Evolutionary conservation across 2,797 vertebrate species (phyloP).

Genomic region (Spheniscus humboldti): DNA sequence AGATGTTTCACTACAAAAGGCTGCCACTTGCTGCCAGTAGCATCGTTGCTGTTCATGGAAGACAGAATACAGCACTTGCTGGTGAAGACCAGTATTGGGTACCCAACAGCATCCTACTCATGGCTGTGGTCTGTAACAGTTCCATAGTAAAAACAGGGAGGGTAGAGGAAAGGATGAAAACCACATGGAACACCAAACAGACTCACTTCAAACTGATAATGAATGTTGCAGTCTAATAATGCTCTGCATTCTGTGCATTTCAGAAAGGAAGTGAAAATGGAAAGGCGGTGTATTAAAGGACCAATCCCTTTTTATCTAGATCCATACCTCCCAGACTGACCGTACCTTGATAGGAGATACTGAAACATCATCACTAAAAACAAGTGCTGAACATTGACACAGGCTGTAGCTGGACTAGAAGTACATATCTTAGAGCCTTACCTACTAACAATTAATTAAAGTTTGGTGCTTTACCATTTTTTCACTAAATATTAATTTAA

Average conservation of each 20-base stretch:
- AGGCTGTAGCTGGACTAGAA: neutral
- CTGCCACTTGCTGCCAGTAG: neutral
- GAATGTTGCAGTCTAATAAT: neutral
- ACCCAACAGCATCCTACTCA: neutral
- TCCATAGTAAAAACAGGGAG: neutral
- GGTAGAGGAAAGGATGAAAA: neutral
- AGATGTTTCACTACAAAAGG: neutral
- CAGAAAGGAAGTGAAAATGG: neutral
- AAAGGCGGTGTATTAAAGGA: neutral
- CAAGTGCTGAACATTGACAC: neutral
- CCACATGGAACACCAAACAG: neutral
- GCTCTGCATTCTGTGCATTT: neutral
- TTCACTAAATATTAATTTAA: neutral
- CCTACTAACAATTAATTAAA: neutral
- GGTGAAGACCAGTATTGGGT: neutral
- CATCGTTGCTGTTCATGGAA: fast-evolving
- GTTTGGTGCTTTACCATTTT: neutral
- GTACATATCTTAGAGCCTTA: neutral
- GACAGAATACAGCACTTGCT: neutral
- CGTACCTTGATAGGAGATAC: neutral
- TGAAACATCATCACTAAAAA: neutral
- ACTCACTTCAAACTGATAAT: neutral
- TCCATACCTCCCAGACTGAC: neutral
- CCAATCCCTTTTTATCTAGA: neutral
- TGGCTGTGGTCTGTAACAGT: neutral